phyloP scores from a whole-genome alignment of 2,888 invertebrate species.

The Pardosa pseudoannulata region DNA sequence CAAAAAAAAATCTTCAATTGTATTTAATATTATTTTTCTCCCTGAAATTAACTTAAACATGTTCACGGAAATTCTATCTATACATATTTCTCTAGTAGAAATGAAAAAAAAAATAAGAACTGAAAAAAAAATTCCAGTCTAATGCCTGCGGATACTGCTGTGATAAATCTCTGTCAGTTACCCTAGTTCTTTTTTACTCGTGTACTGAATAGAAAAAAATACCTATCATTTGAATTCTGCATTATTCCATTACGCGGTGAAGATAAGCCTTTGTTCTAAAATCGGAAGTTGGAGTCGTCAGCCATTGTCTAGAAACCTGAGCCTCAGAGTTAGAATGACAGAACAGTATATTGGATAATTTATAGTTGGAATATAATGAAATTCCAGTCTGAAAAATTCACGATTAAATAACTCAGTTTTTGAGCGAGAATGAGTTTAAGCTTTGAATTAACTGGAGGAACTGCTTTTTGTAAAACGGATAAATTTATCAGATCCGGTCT shows the following conservation, averaged over 20 bases:
- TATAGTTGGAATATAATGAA: background rate
- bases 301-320: slow-evolving; percentile 52
- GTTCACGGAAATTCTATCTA: too few relatives aligned
- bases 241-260: slow-evolving; percentile 33
- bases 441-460: background rate
- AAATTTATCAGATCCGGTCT: slow-evolving; percentile 13
- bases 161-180: slow-evolving; percentile 45
- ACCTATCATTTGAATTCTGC: slow-evolving; percentile 48
- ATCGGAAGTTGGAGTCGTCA: slow-evolving; percentile 56
- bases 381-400: background rate
- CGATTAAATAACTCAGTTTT: slow-evolving; percentile 1
- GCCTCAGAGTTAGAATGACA: slow-evolving; percentile 47
- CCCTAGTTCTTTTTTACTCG: background rate
- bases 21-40: too few relatives aligned
- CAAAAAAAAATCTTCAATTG: too few relatives aligned
- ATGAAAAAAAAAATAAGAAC: too few relatives aligned
- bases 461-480: background rate
- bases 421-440: background rate
- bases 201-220: slow-evolving; percentile 18
- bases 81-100: too few relatives aligned
- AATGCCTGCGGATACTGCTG: slow-evolving; percentile 29
- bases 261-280: slow-evolving; percentile 60
- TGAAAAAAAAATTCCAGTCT: too few relatives aligned
- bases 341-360: slow-evolving; percentile 21
- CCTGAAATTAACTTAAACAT: too few relatives aligned